Conservation (phyloP, 2,113 vertebrate genomes). For the Osmerus mordax region DNA sequence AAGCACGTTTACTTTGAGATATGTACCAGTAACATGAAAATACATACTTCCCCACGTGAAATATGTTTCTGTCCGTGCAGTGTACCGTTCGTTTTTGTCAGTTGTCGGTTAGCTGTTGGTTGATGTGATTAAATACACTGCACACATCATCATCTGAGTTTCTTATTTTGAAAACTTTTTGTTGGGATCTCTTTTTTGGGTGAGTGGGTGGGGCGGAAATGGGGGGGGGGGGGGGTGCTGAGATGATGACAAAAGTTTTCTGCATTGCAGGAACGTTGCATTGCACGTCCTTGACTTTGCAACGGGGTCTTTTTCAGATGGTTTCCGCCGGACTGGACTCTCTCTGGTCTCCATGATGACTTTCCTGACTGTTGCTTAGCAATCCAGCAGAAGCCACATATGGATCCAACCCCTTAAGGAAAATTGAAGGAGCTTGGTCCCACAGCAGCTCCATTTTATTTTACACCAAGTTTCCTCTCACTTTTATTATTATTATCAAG, state of each 20-base stretch:
- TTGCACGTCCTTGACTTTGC: constrained; percentile 29
- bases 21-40: no score
- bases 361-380: constrained; percentile 29
- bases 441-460: not conserved
- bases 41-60: no score
- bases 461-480: not conserved
- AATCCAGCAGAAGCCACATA: constrained; percentile 12
- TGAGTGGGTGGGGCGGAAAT: not conserved
- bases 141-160: not conserved
- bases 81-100: no score
- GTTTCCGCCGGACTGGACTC: constrained; percentile 6
- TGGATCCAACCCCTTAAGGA: not conserved
- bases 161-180: not conserved
- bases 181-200: not conserved
- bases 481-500: not conserved
- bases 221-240: no score
- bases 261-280: constrained; percentile 16
- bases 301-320: constrained; percentile 30
- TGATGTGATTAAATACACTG: no score
- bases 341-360: constrained; percentile 18
- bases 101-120: no score
- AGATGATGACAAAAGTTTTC: no score
- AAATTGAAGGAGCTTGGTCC: not conserved
- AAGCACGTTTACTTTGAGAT: not conserved
- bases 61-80: no score